Base-by-base conservation (phyloP, 1,140 invertebrate genomes). In the Drosophila burlai region DNA sequence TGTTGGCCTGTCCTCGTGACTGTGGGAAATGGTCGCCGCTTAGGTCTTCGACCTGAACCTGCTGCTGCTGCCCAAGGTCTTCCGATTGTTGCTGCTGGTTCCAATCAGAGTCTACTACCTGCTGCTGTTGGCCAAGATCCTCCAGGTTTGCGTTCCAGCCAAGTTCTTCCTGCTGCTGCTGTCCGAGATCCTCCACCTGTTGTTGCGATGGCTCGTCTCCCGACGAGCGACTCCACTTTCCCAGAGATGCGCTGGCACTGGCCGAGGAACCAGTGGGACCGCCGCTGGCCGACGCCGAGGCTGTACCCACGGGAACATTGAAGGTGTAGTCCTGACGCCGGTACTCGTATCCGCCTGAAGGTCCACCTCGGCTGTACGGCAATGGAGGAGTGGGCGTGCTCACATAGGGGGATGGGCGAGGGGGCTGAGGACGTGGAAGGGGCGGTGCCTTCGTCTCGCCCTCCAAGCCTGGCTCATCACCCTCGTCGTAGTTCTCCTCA, bases 391-490 rank as follows among this genome's bases (percentile, higher is more conserved):
- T 8, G 1, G 84, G 68, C 1, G 84, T 79, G 9, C 81, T 60
- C 2, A 71, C 13, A 0, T 80, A n/a, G 36, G 73, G 54, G 0
- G 43, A 55, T 26, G 66, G 69, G 38, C 36, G 43, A 8, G 34
- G 7, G 31, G 9, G 47, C n/a, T 34, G 47, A 6, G 54, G 67
- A 64, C 43, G 36, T 38, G 38, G 21, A 15, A 26, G 10, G 6
- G 26, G 31, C 0, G 83, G 78, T 9, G 46, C 21, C 36, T 62
- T 76, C 0, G 76, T 76, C 43, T 91, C 83, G 40, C 81, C 83
- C 43, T 85, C 83, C 11, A 93, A 60, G 8, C 90, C 90, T 0
- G 92, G 92, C n/a, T 93, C 92, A 10, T 91, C 74, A 0, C 49
- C 69, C 11, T 91, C 86, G 9, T 76, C 67, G 43, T 67, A 68